Base-by-base conservation (phyloP, 1,140 invertebrate genomes). In the Ptiloglossa arizonensis region DNA sequence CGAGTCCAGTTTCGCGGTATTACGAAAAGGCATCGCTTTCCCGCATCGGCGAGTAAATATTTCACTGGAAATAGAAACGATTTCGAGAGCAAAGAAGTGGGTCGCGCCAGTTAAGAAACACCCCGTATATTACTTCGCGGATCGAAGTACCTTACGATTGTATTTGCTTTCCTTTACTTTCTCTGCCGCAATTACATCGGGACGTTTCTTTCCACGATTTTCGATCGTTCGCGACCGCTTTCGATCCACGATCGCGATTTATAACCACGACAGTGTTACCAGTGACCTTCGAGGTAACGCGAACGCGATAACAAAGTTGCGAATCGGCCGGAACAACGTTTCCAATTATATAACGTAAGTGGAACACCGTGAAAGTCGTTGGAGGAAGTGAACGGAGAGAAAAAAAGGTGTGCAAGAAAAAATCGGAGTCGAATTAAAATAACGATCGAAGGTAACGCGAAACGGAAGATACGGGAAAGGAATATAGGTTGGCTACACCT, bases 211-310 rank as follows among this genome's bases (percentile, higher is more conserved):
- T 48, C 19, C 46, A n/a, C 50, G 22, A 52, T 22, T 52, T 52
- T 9, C 22, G 22, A 52, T 24, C 6, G 50, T 11, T 13, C 41
- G 41, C 13, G 1, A 57, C n/a, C n/a, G n/a, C 27, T 6, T 57
- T 57, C 24, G 5, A 57, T 4, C 5, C 1, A 27, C 13, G 2
- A 1, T 17, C 2, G n/a, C 0, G 5, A 35, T 17, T 13, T 9
- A 52, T 67, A 54, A 19, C 22, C 27, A 1, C 44, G 59, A 24
- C 50, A 15, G 46, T 2, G 32, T 24, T 19, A n/a, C 46, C 5
- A 32, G 27, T 54, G 79, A 69, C 80, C 80, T 82, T 82, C 80
- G 63, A 56, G 35, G 46, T 35, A 54, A 56, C 46, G 27, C 29
- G 56, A 63, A 70, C 56, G 35, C 32, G 44, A 72, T 38, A 35